A percentile compares a stretch with the other conserved stretches of the same genome.
Conservation (phyloP, 2,113 vertebrate species). For the Glaucomys volans region DNA sequence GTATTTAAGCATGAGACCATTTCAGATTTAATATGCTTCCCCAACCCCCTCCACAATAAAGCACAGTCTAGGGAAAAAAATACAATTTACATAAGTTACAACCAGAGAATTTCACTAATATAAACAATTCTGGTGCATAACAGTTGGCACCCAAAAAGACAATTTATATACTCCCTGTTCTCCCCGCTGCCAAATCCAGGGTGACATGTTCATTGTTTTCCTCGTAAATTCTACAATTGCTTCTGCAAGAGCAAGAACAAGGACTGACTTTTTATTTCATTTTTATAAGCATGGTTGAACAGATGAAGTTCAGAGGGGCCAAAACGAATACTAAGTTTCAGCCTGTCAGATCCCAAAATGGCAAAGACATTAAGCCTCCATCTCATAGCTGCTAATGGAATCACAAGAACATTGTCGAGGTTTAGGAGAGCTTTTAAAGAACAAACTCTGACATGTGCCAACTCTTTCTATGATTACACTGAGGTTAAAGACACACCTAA, state of each 20-base stretch:
- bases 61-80: conserved; percentile 65
- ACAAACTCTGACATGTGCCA: not conserved
- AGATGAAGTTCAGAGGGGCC: conserved; percentile 81
- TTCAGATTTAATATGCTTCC: conserved; percentile 71
- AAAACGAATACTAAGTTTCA: conserved; percentile 76
- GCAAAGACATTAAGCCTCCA: conserved; percentile 64
- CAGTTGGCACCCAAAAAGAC: conserved; percentile 79
- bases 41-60: conserved; percentile 62
- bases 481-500: conserved; percentile 52
- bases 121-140: conserved; percentile 75
- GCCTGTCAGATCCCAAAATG: conserved; percentile 69
- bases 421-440: conserved; percentile 4
- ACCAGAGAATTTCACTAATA: conserved; percentile 69
- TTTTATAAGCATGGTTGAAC: conserved; percentile 79
- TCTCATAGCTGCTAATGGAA: conserved; percentile 63
- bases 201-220: conserved; percentile 81
- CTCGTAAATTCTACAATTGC: conserved; percentile 82
- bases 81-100: conserved; percentile 73
- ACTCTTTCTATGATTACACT: not conserved
- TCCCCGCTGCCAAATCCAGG: conserved; percentile 70
- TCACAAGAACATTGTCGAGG: conserved; percentile 42
- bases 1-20: conserved; percentile 77
- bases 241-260: conserved; percentile 74
- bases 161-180: conserved; percentile 76
- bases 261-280: conserved; percentile 84